A percentile compares a stretch with the other conserved stretches of the same genome.
Conservation (phyloP, 1,140 invertebrate genomes). For the Lethocerus indicus region DNA sequence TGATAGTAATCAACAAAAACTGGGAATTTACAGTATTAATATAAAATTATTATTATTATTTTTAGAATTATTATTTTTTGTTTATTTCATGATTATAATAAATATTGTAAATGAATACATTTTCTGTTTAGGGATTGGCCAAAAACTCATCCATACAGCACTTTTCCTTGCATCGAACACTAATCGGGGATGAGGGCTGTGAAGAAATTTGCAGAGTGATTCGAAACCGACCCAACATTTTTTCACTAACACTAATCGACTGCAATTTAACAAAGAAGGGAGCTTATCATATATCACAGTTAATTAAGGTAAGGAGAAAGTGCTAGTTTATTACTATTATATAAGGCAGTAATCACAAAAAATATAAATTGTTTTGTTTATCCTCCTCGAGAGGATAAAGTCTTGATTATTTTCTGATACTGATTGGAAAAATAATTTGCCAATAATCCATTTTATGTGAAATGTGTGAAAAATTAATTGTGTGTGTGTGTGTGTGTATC, state of each 20-base stretch:
- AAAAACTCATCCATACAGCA: constrained; percentile 40
- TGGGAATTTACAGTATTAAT: too few species aligned
- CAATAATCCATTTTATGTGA: not conserved
- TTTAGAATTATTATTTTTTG: too few species aligned
- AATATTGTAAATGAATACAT: too few species aligned
- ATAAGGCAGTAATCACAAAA: not conserved
- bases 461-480: not conserved
- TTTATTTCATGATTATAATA: too few species aligned
- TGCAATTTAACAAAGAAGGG: constrained; percentile 37
- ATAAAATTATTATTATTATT: too few species aligned
- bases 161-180: constrained; percentile 37
- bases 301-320: constrained; percentile 26
- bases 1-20: too few species aligned
- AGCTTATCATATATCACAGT: constrained; percentile 30
- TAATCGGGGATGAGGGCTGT: constrained; percentile 43
- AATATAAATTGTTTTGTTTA: not conserved
- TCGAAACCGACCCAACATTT: constrained; percentile 35
- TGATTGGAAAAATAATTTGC: not conserved
- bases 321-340: not conserved
- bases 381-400: not conserved
- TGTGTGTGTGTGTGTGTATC: too few species aligned
- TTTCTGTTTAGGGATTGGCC: not conserved
- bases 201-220: constrained; percentile 37
- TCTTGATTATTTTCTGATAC: not conserved
- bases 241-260: constrained; percentile 38